Conservation (phyloP, 2,888 invertebrate genomes). For the Diarsia brunnea region DNA sequence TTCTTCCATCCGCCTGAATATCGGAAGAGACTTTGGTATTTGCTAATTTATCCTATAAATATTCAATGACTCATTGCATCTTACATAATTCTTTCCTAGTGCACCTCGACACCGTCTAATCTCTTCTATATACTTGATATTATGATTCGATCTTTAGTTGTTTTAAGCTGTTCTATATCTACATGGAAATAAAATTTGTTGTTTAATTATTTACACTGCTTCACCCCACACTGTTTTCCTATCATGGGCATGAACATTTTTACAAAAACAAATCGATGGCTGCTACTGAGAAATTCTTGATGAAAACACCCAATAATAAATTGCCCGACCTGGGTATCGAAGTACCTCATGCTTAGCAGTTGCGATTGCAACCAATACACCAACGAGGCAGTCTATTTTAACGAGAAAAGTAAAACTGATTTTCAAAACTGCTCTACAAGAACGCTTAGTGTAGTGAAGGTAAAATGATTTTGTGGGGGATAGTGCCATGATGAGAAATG, state of each 20-base stretch:
- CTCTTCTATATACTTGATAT: background rate
- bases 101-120: background rate
- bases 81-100: conserved; percentile 10
- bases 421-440: background rate
- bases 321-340: background rate
- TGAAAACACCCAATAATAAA: background rate
- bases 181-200: background rate
- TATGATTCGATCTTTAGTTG: background rate
- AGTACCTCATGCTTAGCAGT: background rate
- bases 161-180: background rate
- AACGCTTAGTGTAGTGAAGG: background rate
- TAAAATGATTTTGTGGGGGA: conserved; percentile 39
- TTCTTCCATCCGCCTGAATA: background rate
- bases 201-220: background rate
- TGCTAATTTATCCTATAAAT: conserved; percentile 13
- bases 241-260: background rate
- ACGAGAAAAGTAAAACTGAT: background rate
- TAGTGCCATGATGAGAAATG: conserved; percentile 54
- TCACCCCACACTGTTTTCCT: background rate
- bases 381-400: background rate
- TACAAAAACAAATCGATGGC: background rate
- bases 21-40: background rate
- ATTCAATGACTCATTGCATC: conserved; percentile 3
- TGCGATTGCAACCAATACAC: background rate
- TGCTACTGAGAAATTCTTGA: background rate